These are phyloP conservation scores for Xiphophorus couchianus DNA, from an alignment of 2,113 vertebrate genomes.

Conservation along the genomic window DNA sequence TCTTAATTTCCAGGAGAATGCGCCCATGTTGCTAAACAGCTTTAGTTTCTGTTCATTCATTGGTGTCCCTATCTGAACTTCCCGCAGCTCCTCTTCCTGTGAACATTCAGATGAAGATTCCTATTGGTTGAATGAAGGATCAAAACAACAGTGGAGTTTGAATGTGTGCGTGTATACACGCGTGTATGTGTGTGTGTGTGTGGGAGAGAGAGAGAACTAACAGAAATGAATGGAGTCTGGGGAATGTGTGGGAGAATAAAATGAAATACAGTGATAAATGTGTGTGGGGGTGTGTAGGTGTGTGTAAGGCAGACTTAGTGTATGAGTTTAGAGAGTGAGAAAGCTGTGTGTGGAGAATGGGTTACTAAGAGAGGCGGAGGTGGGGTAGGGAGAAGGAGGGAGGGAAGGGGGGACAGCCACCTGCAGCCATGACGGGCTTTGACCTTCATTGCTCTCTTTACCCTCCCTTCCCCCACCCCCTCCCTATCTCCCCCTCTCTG, in stretches of 20 bases:
- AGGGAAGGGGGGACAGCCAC: slow-evolving; percentile 86
- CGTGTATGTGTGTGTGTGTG: slow-evolving; percentile 20
- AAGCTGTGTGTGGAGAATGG: slow-evolving; percentile 78
- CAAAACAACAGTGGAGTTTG: slow-evolving; percentile 58
- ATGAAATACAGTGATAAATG: slow-evolving; percentile 22
- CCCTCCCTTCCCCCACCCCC: slow-evolving; percentile 26
- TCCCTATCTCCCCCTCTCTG: slow-evolving; percentile 36
- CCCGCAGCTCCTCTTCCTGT: slow-evolving; percentile 52
- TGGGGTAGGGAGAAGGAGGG: slow-evolving; percentile 44
- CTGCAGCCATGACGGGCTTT: slow-evolving; percentile 90
- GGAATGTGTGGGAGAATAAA: slow-evolving; percentile 31
- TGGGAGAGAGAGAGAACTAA: slow-evolving; percentile 9
- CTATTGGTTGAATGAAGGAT: slow-evolving; percentile 63
- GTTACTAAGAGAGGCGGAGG: slow-evolving; percentile 53
- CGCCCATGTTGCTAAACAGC: slow-evolving; percentile 34
- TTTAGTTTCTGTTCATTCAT: slow-evolving; percentile 36
- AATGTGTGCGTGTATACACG: slow-evolving; percentile 33
- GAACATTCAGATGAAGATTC: slow-evolving; percentile 69
- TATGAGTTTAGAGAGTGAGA: slow-evolving; percentile 67
- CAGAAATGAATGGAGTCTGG: slow-evolving; percentile 54
- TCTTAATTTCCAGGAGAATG: slow-evolving; percentile 30
- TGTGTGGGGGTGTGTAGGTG: slow-evolving; percentile 20
- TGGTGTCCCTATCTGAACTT: slow-evolving; percentile 72
- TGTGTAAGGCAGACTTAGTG: slow-evolving; percentile 23
- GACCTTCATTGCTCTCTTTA: slow-evolving; percentile 86